phyloP scores from a whole-genome alignment of 1,140 invertebrate genomes.

The Limonius californicus region DNA sequence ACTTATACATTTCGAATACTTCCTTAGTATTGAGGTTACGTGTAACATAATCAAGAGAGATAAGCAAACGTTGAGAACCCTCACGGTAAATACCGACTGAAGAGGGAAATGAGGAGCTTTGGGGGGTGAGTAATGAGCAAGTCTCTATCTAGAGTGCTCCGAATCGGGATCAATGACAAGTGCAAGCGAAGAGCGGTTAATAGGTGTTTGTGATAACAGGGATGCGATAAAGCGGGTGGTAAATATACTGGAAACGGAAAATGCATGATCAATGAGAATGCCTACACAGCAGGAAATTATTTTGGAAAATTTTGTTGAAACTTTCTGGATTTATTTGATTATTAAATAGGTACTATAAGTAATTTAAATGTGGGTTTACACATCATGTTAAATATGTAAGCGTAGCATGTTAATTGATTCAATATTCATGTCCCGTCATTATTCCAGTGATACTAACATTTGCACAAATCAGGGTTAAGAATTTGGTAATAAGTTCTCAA shows the following conservation, averaged over 20 bases:
- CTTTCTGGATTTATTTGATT: too few relatives aligned
- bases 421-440: too few relatives aligned
- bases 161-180: slow-evolving; percentile 48
- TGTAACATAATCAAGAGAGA: slow-evolving; percentile 41
- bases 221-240: slow-evolving; percentile 41
- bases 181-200: slow-evolving; percentile 48
- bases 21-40: slow-evolving; percentile 30
- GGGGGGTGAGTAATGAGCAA: slow-evolving; percentile 46
- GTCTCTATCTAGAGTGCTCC: slow-evolving; percentile 44
- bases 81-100: slow-evolving; percentile 33
- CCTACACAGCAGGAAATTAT: slow-evolving; percentile 45
- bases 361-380: too few relatives aligned
- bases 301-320: too few relatives aligned
- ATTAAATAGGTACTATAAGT: too few relatives aligned
- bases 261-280: slow-evolving; percentile 48
- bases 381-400: too few relatives aligned
- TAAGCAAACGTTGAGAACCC: slow-evolving; percentile 35
- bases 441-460: too few relatives aligned
- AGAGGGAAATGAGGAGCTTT: slow-evolving; percentile 31
- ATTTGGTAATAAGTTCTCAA: too few relatives aligned
- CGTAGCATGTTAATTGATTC: too few relatives aligned
- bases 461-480: too few relatives aligned
- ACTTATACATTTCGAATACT: slow-evolving; percentile 17
- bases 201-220: slow-evolving; percentile 48
- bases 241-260: slow-evolving; percentile 49